Base-by-base conservation (phyloP, 2,113 vertebrate genomes). In the Calonectris borealis region DNA sequence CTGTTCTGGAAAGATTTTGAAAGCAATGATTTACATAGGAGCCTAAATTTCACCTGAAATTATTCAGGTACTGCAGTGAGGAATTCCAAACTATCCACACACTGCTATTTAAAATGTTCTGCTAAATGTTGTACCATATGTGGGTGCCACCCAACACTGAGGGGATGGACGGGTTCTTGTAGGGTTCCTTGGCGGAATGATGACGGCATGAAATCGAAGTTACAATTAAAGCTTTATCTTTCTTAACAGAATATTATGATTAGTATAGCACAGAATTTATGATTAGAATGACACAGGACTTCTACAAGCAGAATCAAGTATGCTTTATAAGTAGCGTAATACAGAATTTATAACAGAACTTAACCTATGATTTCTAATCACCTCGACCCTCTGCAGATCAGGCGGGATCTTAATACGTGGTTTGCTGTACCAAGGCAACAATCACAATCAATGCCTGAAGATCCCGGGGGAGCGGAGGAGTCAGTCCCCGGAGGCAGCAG, bases 141-240 rank as follows among this genome's bases (percentile, higher is more conserved):
- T 49, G n/a, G 4, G 13, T 61, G 29, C 49, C 42, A 76, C 24
- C 25, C 1, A 0, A 16, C 36, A 20, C 20, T 13, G 12, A n/a
- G 13, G 24, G 42, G 7, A 29, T 12, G 25, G 19, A 42, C 0
- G 0, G 7, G n/a, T 49, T n/a, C 44, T 58, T 58, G 14, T 49
- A n/a, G 42, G 42, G 24, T 42, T 27, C 34, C 49, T 34, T 38
- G 27, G 21, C 21, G 55, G 49, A 46, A 65, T 32, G 40, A 21
- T 20, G 27, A 27, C 1, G 3, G 8, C 40, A 48, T 2, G 2
- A 38, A 55, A 85, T 26, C 2, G 1, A n/a, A 34, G 31, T 27
- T 60, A 20, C 8, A 17, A 34, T 29, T 40, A 60, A 34, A 70
- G 14, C 11, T 73, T 54, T 32, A 2, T 80, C 36, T 51, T 73